Evolutionary conservation across 2,888 invertebrate genomes (phyloP), one percentile per base, ranked within the genome.

Genomic region (Xanthorhoe designata): DNA sequence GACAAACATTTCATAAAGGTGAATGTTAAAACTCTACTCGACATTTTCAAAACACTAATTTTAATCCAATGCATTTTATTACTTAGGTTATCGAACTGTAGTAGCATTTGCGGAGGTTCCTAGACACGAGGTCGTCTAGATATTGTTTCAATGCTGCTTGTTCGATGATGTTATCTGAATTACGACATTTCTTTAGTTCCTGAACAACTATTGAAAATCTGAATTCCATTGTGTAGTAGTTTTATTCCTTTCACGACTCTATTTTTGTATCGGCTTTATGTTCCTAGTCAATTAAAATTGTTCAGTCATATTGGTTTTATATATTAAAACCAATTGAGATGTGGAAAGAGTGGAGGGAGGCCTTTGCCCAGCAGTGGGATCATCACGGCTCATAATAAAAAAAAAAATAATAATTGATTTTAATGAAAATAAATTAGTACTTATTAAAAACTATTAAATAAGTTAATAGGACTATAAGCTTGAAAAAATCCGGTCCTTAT

Each of bases 91-190:
- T 59, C 50, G 58, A 59, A 59, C 58, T 38, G 19, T 9, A 59
- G 38, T 59, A 59, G 50, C 58, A 59, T 59, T 59, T 59, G 35
- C n/a, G 58, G 51, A 59, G 58, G 58, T 51, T 35, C 58, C 58
- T 59, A 59, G 58, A 59, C 19, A 51, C 49, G 50, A 51, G 35
- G 50, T 19, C 38, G 18, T 17, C 47, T 29, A 47, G 17, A 57
- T 29, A 51, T 51, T 24, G 51, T 24, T 24, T 29, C 24, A 51
- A 3, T 24, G 51, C 24, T 53, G 52, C n/a, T 29, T n/a, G 47
- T 47, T 35, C 24, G 10, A 24, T 19, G 51, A 51, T 51, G 24
- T 15, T 35, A 53, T 35, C 53, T 53, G 24, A 51, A 51, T 13
- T 10, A 47, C 13, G 47, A 47, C n/a, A 42, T 42, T 47, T 15